Conservation (phyloP, 2,113 vertebrate genomes). For the Chrysemys picta region DNA sequence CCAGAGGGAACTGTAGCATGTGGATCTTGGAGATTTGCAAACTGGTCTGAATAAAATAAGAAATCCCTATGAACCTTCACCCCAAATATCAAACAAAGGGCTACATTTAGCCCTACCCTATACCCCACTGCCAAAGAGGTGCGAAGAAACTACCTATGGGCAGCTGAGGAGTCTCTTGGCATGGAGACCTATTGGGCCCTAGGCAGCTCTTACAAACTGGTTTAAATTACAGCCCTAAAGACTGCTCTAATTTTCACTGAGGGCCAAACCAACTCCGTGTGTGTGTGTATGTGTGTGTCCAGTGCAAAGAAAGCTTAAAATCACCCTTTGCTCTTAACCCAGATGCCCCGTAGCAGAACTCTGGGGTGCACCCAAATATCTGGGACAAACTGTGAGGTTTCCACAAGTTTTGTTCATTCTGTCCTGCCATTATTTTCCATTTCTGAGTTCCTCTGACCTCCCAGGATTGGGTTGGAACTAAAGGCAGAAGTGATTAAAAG, state of each 20-base stretch:
- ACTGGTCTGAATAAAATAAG: background rate
- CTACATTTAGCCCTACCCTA: background rate
- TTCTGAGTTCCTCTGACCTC: background rate
- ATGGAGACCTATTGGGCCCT: background rate
- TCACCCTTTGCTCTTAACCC: background rate
- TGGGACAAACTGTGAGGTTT: background rate
- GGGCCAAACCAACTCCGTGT: background rate
- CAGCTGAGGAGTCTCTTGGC: background rate
- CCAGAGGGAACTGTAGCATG: background rate
- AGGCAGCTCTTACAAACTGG: background rate
- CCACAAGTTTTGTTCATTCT: background rate
- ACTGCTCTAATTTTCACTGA: background rate
- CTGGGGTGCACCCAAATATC: background rate
- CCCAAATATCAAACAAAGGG: background rate
- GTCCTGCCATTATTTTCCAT: background rate
- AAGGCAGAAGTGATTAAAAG: background rate
- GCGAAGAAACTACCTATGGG: background rate
- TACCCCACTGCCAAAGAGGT: background rate
- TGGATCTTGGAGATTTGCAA: background rate
- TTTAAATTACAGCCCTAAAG: background rate
- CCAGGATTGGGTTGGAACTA: background rate
- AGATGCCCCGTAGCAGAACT: background rate
- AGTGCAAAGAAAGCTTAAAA: background rate
- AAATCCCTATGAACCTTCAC: background rate
- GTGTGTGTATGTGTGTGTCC: too few relatives aligned